Conservation (phyloP, 2,888 invertebrate species). For the Camptogramma bilineatum region DNA sequence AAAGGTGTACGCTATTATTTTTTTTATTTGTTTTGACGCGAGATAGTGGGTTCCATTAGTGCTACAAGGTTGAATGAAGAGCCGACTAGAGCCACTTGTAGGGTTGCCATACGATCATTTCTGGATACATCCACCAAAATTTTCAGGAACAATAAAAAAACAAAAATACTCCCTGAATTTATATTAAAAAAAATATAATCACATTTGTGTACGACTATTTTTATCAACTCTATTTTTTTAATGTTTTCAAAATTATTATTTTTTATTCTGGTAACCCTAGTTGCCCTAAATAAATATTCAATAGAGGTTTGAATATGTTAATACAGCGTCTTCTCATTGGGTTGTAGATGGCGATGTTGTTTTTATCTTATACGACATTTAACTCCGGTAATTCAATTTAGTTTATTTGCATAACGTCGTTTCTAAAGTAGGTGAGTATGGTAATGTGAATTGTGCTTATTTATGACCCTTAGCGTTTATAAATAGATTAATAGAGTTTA, state of each 20-base stretch:
- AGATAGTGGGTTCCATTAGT: slow-evolving; percentile 77
- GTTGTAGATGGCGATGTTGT: slow-evolving; percentile 84
- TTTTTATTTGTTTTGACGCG: slow-evolving; percentile 71
- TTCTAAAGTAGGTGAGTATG: slow-evolving; percentile 82
- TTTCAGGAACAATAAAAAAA: not conserved
- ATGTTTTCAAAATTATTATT: no score
- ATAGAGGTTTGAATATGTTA: slow-evolving; percentile 84
- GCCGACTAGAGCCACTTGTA: slow-evolving; percentile 42
- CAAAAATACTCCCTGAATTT: no score
- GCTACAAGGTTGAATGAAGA: slow-evolving; percentile 75
- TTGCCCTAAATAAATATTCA: slow-evolving; percentile 80
- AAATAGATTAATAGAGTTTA: slow-evolving; percentile 46
- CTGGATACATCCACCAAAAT: not conserved
- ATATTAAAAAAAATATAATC: no score
- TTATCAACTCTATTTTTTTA: no score
- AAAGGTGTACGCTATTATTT: slow-evolving; percentile 45
- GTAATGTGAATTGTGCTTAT: slow-evolving; percentile 60
- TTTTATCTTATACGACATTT: slow-evolving; percentile 86
- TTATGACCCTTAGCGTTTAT: slow-evolving; percentile 51
- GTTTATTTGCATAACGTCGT: slow-evolving; percentile 83
- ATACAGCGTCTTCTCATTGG: slow-evolving; percentile 82
- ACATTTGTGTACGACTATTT: no score
- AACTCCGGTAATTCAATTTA: slow-evolving; percentile 86
- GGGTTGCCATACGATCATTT: slow-evolving; percentile 17
- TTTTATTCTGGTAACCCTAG: slow-evolving; percentile 25